Conservation (phyloP, 2,888 invertebrate species). For the Leptinotarsa juncta region DNA sequence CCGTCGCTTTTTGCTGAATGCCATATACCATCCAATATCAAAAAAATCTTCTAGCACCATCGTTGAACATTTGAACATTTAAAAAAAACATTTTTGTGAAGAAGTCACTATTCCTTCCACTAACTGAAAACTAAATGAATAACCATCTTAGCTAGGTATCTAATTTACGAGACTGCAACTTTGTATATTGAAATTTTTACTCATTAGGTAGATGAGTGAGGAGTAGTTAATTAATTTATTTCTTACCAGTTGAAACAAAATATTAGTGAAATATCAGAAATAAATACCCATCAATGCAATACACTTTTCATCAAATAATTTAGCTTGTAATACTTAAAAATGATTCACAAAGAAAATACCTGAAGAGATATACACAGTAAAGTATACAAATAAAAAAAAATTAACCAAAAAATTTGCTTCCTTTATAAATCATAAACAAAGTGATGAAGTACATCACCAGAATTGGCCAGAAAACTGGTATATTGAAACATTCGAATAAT, state of each 20-base stretch:
- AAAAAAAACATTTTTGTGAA: no score
- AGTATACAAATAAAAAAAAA: constrained; percentile 6
- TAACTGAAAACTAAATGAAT: background rate
- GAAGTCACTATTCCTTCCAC: no score
- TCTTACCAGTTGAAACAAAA: background rate
- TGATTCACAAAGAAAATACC: background rate
- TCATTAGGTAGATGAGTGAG: background rate
- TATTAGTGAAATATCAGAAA: constrained; percentile 6
- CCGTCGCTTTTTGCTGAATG: no score
- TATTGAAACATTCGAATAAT: constrained; percentile 97
- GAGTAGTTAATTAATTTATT: background rate
- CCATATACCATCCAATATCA: no score
- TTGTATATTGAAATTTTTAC: constrained; percentile 4
- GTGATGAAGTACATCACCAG: constrained; percentile 99
- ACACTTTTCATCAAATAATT: background rate
- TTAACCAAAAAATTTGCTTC: no score
- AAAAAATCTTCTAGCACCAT: no score
- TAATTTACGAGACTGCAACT: background rate
- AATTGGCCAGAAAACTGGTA: constrained; percentile 99
- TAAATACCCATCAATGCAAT: background rate
- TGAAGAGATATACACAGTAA: background rate
- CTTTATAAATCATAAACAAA: constrained; percentile 78
- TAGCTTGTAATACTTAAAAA: background rate
- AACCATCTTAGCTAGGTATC: constrained; percentile 1
- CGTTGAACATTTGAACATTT: no score